A percentile compares a stretch with the other conserved stretches of the same genome.
Evolutionary conservation across 2,113 vertebrate species (phyloP).

Genomic region (Pelecanoides urinatrix): DNA sequence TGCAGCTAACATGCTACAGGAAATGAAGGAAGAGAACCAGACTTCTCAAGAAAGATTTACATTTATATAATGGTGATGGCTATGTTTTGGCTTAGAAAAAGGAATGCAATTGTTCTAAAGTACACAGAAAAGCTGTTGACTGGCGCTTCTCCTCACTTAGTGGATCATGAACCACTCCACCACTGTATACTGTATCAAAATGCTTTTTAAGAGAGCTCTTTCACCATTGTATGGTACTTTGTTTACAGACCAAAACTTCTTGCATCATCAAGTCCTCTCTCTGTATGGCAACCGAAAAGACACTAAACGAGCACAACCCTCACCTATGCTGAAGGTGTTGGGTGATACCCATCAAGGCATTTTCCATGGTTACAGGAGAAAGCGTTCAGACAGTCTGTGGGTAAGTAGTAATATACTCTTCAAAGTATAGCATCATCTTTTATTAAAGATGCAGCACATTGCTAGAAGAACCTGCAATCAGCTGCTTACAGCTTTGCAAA

Average conservation of each 20-base stretch:
- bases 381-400: not conserved
- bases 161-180: not conserved
- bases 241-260: not conserved
- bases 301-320: not conserved
- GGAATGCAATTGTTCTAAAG: conserved; percentile 22
- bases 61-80: not conserved
- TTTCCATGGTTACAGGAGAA: not conserved
- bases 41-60: conserved; percentile 24
- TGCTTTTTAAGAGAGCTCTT: not conserved
- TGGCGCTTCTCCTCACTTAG: not conserved
- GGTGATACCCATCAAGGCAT: not conserved
- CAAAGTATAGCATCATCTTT: not conserved
- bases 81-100: conserved; percentile 12
- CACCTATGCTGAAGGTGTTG: not conserved
- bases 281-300: not conserved
- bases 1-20: conserved; percentile 24
- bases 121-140: not conserved
- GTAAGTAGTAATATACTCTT: not conserved
- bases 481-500: not conserved
- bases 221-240: not conserved
- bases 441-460: not conserved
- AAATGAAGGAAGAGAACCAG: conserved; percentile 41
- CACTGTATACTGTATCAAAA: not conserved
- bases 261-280: not conserved
- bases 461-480: not conserved